Evolutionary conservation across 2,888 invertebrate genomes (phyloP).

Genomic region (Apantesis nais): DNA sequence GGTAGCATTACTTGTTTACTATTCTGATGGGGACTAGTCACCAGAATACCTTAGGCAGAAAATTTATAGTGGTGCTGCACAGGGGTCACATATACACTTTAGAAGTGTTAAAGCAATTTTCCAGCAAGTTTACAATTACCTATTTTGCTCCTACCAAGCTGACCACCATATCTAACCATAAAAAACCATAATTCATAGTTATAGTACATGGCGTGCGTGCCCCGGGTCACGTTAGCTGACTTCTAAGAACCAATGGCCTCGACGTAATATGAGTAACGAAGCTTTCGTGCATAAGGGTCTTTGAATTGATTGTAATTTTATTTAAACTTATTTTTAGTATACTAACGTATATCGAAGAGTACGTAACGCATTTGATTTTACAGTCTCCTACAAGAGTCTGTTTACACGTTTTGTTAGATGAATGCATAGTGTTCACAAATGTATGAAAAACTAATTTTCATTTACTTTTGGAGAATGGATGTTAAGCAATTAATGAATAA

Average conservation of each 20-base stretch:
- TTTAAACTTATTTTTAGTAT: neutral
- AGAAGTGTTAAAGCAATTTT: neutral
- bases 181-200: conserved; percentile 20
- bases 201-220: conserved; percentile 30
- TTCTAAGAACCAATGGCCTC: conserved; percentile 39
- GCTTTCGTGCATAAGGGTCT: conserved; percentile 11
- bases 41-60: neutral
- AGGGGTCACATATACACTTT: neutral
- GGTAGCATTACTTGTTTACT: neutral
- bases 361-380: neutral
- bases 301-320: conserved; percentile 3
- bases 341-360: neutral
- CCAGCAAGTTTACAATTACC: neutral
- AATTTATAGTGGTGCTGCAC: neutral
- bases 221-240: conserved; percentile 16
- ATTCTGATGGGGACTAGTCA: neutral
- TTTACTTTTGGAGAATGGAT: no score
- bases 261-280: conserved; percentile 17
- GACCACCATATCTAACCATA: conserved; percentile 13
- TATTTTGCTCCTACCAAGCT: neutral
- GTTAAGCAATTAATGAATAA: no score
- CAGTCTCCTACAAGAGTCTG: no score
- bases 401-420: no score
- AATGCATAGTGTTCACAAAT: no score
- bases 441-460: no score